Base-by-base conservation (phyloP, 1,140 invertebrate species). In the Monomorium pharaonis region DNA sequence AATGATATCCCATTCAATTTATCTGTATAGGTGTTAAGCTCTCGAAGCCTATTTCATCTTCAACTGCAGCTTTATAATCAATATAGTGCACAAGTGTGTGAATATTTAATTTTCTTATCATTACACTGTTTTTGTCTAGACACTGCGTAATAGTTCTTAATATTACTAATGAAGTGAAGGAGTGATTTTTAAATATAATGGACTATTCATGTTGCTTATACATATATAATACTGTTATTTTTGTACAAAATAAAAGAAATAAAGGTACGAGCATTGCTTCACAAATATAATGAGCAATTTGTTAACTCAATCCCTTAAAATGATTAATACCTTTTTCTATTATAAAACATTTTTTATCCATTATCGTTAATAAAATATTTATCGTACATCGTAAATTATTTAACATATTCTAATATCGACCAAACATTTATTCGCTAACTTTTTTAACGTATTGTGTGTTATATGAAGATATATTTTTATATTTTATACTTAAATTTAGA, bases 191-290 rank as follows among this genome's bases (percentile, higher is more conserved):
- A 18, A 75, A 58, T 75, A 5, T 24, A 56, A 70, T 16, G 16
- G 3, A 37, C 2, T n/a, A 37, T 54, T 51, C 3, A 67, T 51
- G 27, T 37, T 37, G 21, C 10, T 69, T 80, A 49, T 18, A 54
- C 0, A 54, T 33, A 12, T 0, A 69, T 54, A 33, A 7, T 18
- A 30, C 24, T 60, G 42, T 77, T 77, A 62, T 51, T 78, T 80
- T 80, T 80, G 62, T 80, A 56, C 2, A 67, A 78, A 67, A 44
- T 12, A 30, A 76, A 42, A 21, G 18, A 69, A 78, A 80, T 80
- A 54, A 80, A 80, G 42, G 6, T 18, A 54, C 21, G 21, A 69
- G 3, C 49, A n/a, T 69, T 54, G 62, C 30, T 69, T 80, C 33
- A 42, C 3, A 2, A 67, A 80, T 54, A 44, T 30, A 42, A 69